Evolutionary conservation across 2,113 vertebrate species (phyloP), one percentile per base, ranked within the genome.

Genomic region (Misgurnus mizolepis): DNA sequence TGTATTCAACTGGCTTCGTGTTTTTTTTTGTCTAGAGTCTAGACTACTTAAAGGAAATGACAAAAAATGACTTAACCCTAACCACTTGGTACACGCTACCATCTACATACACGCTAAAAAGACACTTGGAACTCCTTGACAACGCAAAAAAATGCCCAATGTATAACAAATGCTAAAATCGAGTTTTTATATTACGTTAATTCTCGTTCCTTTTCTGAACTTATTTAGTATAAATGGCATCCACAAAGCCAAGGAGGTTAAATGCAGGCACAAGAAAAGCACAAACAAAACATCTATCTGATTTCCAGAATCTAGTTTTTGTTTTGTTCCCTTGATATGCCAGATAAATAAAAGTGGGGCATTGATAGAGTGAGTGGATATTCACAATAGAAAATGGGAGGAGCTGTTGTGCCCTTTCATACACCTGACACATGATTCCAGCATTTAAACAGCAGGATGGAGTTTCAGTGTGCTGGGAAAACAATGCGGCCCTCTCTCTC

Each of bases 401-500:
- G 80, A 76, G 69, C 41, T 0, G 27, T 81, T 85, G 75, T 79
- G 70, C 81, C 78, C 78, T 87, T 87, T 74, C 80, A 85, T 73
- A 85, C 86, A 88, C 80, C 83, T 90, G 89, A 91, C 84, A 90
- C 67, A 85, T 85, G 90, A 90, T 85, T 89, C 87, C 43, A 50
- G 74, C 80, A 39, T 89, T 84, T 72, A 81, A 86, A 80, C 80
- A 69, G 84, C 65, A 84, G 77, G 83, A 86, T 73, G 78, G 66
- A 50, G 73, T 81, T 84, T 80, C 78, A 79, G 69, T 75, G 64
- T 75, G 41, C 65, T 70, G 73, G 15, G 68, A 83, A 80, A 85
- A 85, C 82, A 79, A 88, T 89, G 81, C 40, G 0, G 2, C 73
- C 78, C 83, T 70, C 78, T 70, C 69, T 10, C 67, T 76, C 69